Base-by-base conservation (phyloP, 2,888 invertebrate species). In the Zygogramma bicolorata region DNA sequence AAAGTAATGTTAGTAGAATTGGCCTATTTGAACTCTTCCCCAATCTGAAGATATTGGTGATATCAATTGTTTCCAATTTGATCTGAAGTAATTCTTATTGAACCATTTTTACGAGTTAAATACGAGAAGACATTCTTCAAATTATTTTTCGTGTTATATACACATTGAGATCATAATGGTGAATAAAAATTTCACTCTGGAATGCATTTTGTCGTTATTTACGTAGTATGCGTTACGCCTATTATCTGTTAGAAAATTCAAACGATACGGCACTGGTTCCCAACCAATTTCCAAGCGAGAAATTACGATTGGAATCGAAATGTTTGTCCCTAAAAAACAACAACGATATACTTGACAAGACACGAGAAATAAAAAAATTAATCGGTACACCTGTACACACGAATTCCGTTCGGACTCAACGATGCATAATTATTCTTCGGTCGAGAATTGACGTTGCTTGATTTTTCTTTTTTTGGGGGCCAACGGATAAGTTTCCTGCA, bases 301-400 rank as follows among this genome's bases (percentile, higher is more conserved):
- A 69, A 69, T 73, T 69, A 68, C 69, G 42, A 73, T 73, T 73
- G 61, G 31, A 60, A 69, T 72, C 72, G 69, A 73, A 66, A 66
- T 65, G 58, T 69, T 72, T 59, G 31, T 63, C 15, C 25, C 57
- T n/a, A 59, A 72, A 68, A 70, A 65, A 73, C 57, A 67, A 57
- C 66, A 70, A 73, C 67, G 49, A 65, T 67, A 15, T 15, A 53
- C 22, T 53, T 25, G 25, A 22, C 53, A 53, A 22, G 53, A 4
- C 53, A 53, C 5, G n/a, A 22, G 25, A 22, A 15, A 25, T 13
- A 53, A 53, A 53, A 53, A 53, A 53, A 13, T 53, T 53, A 53
- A 53, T 53, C 10, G 53, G 53, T 53, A 53, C 53, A 53, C 53
- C 53, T 53, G 53, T 53, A 53, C 53, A 53, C 53, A 13, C 22